Percentiles rank a stretch among this genome's conserved stretches.
Conservation (phyloP, 2,888 invertebrate genomes). For the Lymantria dispar region DNA sequence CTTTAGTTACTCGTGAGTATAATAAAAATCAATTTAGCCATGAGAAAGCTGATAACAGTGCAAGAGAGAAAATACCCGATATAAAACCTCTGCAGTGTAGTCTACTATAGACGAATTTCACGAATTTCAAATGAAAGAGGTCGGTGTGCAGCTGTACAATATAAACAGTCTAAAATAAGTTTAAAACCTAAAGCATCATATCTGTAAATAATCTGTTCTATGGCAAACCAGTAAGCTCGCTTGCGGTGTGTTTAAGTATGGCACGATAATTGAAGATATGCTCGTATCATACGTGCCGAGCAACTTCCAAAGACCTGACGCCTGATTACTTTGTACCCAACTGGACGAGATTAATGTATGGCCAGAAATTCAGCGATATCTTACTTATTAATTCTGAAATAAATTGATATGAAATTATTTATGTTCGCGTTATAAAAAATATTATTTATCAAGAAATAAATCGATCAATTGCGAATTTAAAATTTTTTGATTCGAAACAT, state of each 20-base stretch:
- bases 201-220: constrained; percentile 33
- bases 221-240: constrained; percentile 56
- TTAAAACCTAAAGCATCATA: not conserved
- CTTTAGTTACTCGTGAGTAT: no score
- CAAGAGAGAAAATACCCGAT: no score
- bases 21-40: no score
- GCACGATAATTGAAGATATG: constrained; percentile 81
- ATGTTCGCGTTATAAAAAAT: not conserved
- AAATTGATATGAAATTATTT: not conserved
- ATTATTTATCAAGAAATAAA: no score
- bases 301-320: constrained; percentile 60
- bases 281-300: constrained; percentile 64
- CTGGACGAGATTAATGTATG: constrained; percentile 42
- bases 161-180: no score
- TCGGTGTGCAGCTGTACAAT: no score
- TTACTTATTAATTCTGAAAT: not conserved
- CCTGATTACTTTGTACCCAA: constrained; percentile 55
- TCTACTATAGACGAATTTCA: no score
- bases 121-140: no score
- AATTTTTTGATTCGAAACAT: no score
- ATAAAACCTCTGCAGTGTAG: no score
- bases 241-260: constrained; percentile 78
- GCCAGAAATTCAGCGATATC: constrained; percentile 24
- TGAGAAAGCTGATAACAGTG: no score
- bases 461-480: no score